These are phyloP conservation scores for Azorinus chamasolen DNA, from an alignment of 2,888 invertebrate genomes.

Conservation along the genomic window DNA sequence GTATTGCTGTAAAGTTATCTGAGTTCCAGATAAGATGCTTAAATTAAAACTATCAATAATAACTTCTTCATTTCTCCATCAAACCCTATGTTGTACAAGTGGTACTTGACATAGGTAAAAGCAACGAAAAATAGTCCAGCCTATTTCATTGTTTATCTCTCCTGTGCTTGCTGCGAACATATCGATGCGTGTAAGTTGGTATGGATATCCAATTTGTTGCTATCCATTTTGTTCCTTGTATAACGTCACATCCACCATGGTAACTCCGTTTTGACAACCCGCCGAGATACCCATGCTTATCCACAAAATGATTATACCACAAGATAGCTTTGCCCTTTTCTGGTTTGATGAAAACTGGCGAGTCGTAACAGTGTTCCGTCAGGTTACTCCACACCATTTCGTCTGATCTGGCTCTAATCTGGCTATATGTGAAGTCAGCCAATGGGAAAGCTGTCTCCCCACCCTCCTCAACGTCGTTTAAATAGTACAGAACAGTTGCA, in stretches of 20 bases:
- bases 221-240: conserved; percentile 77
- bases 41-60: too few species aligned
- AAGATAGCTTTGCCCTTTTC: conserved; percentile 75
- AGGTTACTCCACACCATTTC: conserved; percentile 49
- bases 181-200: conserved; percentile 41
- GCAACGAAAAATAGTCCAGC: too few species aligned
- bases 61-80: too few species aligned
- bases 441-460: conserved; percentile 79
- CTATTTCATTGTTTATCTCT: too few species aligned
- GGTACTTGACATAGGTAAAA: too few species aligned
- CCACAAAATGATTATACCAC: conserved; percentile 78
- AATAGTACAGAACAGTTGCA: conserved; percentile 75
- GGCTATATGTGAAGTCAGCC: conserved; percentile 27
- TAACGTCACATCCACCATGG: conserved; percentile 79
- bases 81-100: too few species aligned
- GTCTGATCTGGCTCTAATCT: conserved; percentile 7
- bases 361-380: conserved; percentile 58
- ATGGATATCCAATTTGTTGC: conserved; percentile 79
- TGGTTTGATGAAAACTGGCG: conserved; percentile 65
- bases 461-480: conserved; percentile 76
- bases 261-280: conserved; percentile 60
- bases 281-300: conserved; percentile 71
- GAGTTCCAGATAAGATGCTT: too few species aligned
- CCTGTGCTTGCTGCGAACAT: conserved; percentile 9
- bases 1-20: too few species aligned